A percentile compares a stretch with the other conserved stretches of the same genome.
phyloP scores from a whole-genome alignment of 2,888 invertebrate genomes.

The Melipona beecheii region DNA sequence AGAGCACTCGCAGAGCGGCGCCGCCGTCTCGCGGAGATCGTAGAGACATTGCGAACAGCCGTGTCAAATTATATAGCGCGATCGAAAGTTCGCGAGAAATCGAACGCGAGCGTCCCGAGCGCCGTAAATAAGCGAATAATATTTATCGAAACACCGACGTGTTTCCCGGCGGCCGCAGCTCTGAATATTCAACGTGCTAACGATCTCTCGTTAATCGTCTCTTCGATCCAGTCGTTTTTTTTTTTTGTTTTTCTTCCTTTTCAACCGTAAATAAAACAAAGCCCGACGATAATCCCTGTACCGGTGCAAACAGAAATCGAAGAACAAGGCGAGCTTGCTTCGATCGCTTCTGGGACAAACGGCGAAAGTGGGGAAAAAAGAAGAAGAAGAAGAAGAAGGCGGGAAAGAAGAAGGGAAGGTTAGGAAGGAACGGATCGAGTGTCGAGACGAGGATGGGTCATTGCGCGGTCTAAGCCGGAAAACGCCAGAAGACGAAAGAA shows the following conservation, averaged over 20 bases:
- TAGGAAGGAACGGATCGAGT: neutral
- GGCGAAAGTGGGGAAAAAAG: too few relatives aligned
- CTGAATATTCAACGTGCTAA: neutral
- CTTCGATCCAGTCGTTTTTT: neutral
- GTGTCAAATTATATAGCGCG: slow-evolving; percentile 17
- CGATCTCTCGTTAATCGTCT: neutral
- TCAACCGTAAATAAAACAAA: neutral
- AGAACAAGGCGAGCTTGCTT: neutral
- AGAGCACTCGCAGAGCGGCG: slow-evolving; percentile 13
- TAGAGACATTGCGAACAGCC: slow-evolving; percentile 35
- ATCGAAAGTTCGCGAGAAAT: neutral
- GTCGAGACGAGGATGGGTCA: slow-evolving; percentile 34
- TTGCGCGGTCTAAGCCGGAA: slow-evolving; percentile 35
- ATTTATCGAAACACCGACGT: neutral
- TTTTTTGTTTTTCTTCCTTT: too few relatives aligned
- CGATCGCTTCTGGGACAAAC: neutral
- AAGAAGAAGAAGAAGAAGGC: neutral
- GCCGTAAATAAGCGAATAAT: neutral
- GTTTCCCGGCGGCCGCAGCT: too few relatives aligned
- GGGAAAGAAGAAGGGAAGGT: too few relatives aligned
- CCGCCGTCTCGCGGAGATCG: neutral
- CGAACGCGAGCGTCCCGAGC: neutral
- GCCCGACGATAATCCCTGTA: neutral
- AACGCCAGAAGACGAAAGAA: slow-evolving; percentile 46
- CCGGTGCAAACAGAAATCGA: neutral